phyloP scores from a whole-genome alignment of 1,140 invertebrate species.

The Philopotamus ludificatus region DNA sequence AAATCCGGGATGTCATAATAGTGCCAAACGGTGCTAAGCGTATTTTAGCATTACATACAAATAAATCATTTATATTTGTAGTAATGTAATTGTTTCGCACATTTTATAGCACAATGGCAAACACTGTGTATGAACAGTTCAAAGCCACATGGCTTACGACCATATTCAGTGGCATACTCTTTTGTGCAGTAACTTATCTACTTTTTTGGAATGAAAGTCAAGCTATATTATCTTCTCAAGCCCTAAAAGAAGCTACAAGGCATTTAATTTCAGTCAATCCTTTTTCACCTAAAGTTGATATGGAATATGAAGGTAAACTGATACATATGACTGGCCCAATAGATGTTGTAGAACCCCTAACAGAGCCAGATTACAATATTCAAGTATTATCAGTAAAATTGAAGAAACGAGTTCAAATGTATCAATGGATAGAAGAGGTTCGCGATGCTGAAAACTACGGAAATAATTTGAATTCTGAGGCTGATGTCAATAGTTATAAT shows the following conservation, averaged over 20 bases:
- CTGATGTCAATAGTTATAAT: constrained; percentile 64
- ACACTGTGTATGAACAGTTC: constrained; percentile 59
- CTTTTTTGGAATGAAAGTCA: constrained; percentile 76
- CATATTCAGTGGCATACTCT: constrained; percentile 60
- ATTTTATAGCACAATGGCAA: constrained; percentile 29
- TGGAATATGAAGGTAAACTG: constrained; percentile 70
- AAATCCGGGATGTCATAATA: too few relatives aligned
- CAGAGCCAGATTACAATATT: constrained; percentile 77
- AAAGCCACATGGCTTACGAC: constrained; percentile 63
- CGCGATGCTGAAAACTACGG: constrained; percentile 43
- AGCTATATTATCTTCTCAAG: constrained; percentile 68
- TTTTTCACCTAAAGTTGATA: constrained; percentile 54
- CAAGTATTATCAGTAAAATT: constrained; percentile 72
- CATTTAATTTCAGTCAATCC: constrained; percentile 60
- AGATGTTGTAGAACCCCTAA: constrained; percentile 73
- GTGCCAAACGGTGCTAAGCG: too few relatives aligned
- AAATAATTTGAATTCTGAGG: constrained; percentile 41
- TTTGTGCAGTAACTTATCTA: constrained; percentile 59
- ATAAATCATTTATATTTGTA: too few relatives aligned
- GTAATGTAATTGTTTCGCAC: too few relatives aligned
- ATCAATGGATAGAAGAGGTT: constrained; percentile 85
- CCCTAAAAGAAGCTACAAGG: constrained; percentile 68
- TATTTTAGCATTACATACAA: too few relatives aligned
- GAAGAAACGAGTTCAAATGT: constrained; percentile 82
- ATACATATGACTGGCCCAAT: constrained; percentile 75